A percentile compares a stretch with the other conserved stretches of the same genome.
Conservation (phyloP, 2,797 vertebrate genomes). For the Malurus leucopterus region DNA sequence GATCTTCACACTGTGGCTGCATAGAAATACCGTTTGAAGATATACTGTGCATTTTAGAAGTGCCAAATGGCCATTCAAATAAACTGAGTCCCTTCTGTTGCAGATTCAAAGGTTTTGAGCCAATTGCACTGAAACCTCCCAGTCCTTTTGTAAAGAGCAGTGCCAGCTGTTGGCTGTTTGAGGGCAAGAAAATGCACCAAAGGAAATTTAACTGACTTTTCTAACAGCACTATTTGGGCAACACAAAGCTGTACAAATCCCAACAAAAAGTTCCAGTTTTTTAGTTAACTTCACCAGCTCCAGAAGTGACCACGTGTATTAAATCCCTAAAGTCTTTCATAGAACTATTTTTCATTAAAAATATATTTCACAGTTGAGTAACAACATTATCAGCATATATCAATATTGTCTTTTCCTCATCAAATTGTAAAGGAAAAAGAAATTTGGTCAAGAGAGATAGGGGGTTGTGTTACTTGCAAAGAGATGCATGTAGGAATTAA, state of each 20-base stretch:
- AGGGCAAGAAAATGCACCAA: background rate
- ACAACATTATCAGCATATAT: background rate
- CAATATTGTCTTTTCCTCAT: background rate
- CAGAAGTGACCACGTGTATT: fast-evolving
- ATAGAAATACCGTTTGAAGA: background rate
- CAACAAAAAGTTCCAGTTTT: fast-evolving
- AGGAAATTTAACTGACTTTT: background rate
- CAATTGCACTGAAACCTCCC: background rate
- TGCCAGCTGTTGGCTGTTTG: background rate
- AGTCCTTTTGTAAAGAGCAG: background rate
- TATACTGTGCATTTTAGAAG: background rate
- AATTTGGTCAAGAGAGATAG: background rate
- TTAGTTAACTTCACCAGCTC: background rate
- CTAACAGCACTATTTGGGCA: background rate
- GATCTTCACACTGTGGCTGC: background rate
- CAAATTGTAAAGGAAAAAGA: background rate
- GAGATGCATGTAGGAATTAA: background rate
- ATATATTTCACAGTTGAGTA: fast-evolving
- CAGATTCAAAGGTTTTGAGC: background rate
- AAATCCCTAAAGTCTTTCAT: background rate
- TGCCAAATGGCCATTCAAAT: background rate
- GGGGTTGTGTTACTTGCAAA: fast-evolving
- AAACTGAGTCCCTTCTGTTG: background rate
- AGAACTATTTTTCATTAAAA: background rate
- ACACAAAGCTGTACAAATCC: background rate